Conservation (phyloP, 2,888 invertebrate genomes). For the Xylota segnis region DNA sequence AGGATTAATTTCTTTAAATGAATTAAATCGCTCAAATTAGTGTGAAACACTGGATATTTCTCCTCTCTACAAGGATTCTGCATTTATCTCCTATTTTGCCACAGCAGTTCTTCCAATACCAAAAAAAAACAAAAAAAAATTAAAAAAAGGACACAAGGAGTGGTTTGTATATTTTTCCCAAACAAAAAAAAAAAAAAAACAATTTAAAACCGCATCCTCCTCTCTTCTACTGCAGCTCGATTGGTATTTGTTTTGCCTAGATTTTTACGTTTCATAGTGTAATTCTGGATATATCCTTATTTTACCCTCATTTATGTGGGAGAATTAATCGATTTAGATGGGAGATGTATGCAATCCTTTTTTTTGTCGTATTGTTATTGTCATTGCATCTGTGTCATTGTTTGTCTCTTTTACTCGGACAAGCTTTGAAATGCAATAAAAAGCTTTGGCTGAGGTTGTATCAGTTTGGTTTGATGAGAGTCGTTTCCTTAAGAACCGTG, state of each 20-base stretch:
- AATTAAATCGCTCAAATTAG: conserved; percentile 1
- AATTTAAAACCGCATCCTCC: background rate
- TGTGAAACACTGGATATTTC: conserved; percentile 5
- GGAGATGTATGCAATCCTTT: conserved; percentile 66
- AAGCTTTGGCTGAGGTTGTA: conserved; percentile 67
- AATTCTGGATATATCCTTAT: conserved; percentile 47
- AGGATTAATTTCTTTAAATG: conserved; percentile 20
- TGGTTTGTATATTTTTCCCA: conserved; percentile 46
- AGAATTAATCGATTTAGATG: conserved; percentile 73
- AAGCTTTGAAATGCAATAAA: conserved; percentile 69
- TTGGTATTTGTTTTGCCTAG: conserved; percentile 53
- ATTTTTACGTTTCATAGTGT: conserved; percentile 74
- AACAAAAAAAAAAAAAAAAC: background rate
- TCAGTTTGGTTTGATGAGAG: conserved; percentile 45
- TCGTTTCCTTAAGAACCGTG: conserved; percentile 27
- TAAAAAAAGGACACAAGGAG: conserved; percentile 62
- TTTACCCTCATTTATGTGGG: conserved; percentile 60
- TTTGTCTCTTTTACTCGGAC: conserved; percentile 64
- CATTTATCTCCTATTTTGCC: conserved; percentile 65
- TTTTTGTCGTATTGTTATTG: conserved; percentile 52
- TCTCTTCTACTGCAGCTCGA: background rate
- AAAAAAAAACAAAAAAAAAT: too few species aligned
- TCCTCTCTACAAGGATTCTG: conserved; percentile 73
- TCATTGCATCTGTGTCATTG: conserved; percentile 70
- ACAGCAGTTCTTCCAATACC: conserved; percentile 61